Percentiles rank a stretch among this genome's conserved stretches.
Conservation (phyloP, 2,888 invertebrate genomes). For the Philaethria dido region DNA sequence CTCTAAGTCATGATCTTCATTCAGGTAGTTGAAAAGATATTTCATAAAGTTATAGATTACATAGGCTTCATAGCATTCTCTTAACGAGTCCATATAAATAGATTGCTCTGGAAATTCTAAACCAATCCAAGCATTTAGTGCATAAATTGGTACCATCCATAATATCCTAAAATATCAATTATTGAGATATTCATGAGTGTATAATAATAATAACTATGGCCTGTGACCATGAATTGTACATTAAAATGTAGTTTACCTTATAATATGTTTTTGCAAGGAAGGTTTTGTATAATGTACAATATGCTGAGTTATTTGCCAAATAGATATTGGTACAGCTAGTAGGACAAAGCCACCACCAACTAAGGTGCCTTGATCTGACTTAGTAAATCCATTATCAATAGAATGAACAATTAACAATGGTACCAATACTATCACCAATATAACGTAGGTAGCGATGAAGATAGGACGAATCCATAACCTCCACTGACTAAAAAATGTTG, state of each 20-base stretch:
- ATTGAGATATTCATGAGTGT: background rate
- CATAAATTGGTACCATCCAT: conserved; percentile 99
- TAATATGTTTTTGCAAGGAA: conserved; percentile 95
- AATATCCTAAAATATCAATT: conserved; percentile 86
- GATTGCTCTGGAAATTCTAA: conserved; percentile 93
- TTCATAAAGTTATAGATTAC: conserved; percentile 99
- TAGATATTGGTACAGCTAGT: conserved; percentile 94
- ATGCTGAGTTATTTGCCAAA: conserved; percentile 98
- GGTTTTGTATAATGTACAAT: conserved; percentile 97
- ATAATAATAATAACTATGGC: background rate
- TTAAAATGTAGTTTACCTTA: conserved; percentile 86
- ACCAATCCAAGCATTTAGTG: conserved; percentile 96
- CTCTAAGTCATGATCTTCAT: conserved; percentile 93
- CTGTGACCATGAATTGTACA: background rate
- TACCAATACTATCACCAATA: conserved; percentile 92
- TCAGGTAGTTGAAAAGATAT: conserved; percentile 94
- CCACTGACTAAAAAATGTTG: conserved; percentile 85
- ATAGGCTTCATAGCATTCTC: conserved; percentile 99
- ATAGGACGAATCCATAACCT: conserved; percentile 95
- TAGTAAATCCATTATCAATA: conserved; percentile 89
- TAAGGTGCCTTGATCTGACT: conserved; percentile 91
- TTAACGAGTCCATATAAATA: conserved; percentile 95
- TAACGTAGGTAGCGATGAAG: conserved; percentile 90
- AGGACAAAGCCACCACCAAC: conserved; percentile 96
- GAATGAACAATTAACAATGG: conserved; percentile 93